These are phyloP conservation scores for Phoeniculus purpureus DNA, from an alignment of 2,797 vertebrate genomes.

Conservation along the genomic window DNA sequence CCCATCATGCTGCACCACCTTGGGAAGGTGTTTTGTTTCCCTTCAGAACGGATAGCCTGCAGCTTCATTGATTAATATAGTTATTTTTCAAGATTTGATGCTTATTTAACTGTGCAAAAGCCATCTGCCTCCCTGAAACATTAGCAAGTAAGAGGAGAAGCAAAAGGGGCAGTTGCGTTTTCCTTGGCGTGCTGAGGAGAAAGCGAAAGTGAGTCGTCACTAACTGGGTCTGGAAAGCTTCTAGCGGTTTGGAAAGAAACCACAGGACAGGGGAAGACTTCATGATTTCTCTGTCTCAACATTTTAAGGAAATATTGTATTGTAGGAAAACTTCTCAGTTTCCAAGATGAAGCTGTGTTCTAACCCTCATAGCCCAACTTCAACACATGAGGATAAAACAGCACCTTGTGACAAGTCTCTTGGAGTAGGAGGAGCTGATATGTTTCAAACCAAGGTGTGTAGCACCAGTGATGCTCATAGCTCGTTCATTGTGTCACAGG, in stretches of 20 bases:
- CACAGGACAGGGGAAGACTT: background rate
- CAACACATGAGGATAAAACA: too few species aligned
- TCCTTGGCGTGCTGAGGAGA: background rate
- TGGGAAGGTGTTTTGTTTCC: background rate
- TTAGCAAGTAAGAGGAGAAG: background rate
- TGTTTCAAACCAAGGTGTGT: too few species aligned
- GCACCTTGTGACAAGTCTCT: too few species aligned
- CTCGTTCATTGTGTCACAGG: too few species aligned
- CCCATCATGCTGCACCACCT: background rate
- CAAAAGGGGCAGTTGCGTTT: background rate
- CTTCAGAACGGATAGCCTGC: background rate
- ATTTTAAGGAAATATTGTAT: background rate
- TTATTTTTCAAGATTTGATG: background rate
- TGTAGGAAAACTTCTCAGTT: background rate
- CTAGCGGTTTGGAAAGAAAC: background rate
- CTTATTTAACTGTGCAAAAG: background rate
- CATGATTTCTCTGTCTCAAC: background rate
- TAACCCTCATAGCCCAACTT: too few species aligned
- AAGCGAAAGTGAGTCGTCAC: background rate
- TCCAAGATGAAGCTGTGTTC: fast-evolving
- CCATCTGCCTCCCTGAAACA: background rate
- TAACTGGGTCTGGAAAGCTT: background rate
- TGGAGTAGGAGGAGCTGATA: too few species aligned
- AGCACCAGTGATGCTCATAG: too few species aligned
- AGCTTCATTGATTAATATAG: background rate